Base-by-base conservation (phyloP, 2,888 invertebrate genomes). In the Escarpia spicata region DNA sequence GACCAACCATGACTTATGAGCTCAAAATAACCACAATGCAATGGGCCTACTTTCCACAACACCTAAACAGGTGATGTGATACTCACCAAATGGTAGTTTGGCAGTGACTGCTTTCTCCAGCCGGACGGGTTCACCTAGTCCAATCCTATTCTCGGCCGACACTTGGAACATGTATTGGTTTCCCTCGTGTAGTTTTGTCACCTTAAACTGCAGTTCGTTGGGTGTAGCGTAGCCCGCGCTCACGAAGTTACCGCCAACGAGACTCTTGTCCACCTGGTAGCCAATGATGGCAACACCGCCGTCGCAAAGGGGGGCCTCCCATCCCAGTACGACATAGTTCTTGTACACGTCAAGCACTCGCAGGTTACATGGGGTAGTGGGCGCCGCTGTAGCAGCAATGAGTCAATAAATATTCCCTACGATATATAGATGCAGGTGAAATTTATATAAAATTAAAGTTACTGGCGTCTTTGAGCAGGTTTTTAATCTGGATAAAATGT, bases 81-180 rank as follows among this genome's bases (percentile, higher is more conserved):
- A 90, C 93, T 90, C 43, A 93, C 93, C 93, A 60, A 90, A 93
- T 31, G 93, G 93, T 44, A 93, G 92, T 97, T 96, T 96, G 52
- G 95, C 95, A 90, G 95, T 95, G 90, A 98, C 97, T 1, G 98
- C 97, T 93, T 98, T 98, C 31, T 95, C 94, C 19, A 98, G 98
- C 96, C 98, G 98, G 90, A 98, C 97, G 31, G 98, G 98, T 94
- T 98, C 98, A 92, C 98, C 98, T 92, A 97, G 97, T 12, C 98
- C 99, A 92, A 98, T 97, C 12, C 98, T 98, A 96, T 99, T 99
- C 94, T 98, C 97, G 1, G 98, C 98, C 95, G 98, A 97, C 31
- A 99, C 97, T 94, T 98, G 97, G 97, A 99, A 98, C 97, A 98
- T 97, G 96, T 99, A 99, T 95, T 98, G 98, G 90, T 97, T 97